Evolutionary conservation across 2,113 vertebrate species (phyloP).

Genomic region (Caretta caretta): DNA sequence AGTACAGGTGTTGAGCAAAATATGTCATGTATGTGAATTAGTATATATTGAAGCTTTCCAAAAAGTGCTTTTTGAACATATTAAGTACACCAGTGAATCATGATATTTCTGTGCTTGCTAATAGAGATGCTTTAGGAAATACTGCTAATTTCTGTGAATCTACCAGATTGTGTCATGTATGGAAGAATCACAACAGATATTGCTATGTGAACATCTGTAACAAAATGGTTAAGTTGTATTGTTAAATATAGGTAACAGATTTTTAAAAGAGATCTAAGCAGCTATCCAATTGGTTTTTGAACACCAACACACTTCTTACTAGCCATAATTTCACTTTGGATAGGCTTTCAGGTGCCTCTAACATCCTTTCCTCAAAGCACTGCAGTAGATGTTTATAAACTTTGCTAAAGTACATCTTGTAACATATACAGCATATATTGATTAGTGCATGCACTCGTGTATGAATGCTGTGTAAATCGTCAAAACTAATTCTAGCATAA

Average conservation of each 20-base stretch:
- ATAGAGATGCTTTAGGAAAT: not conserved
- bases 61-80: not conserved
- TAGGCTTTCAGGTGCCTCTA: slow-evolving; percentile 43
- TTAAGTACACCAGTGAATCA: not conserved
- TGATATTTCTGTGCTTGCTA: not conserved
- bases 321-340: slow-evolving; percentile 50
- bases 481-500: not conserved
- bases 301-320: not conserved
- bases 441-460: not conserved
- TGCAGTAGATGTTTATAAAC: not conserved
- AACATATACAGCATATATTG: not conserved
- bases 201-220: not conserved
- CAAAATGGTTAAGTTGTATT: not conserved
- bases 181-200: not conserved
- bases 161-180: not conserved
- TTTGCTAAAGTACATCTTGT: slow-evolving; percentile 35
- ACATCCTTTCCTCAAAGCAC: slow-evolving; percentile 17
- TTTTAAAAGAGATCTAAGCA: slow-evolving; percentile 36
- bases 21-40: slow-evolving; percentile 13
- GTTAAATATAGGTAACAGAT: not conserved
- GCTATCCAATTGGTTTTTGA: slow-evolving; percentile 51
- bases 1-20: slow-evolving; percentile 14
- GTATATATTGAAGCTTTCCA: slow-evolving; percentile 2
- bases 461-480: not conserved
- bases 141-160: not conserved